phyloP scores from a whole-genome alignment of 1,140 invertebrate species.

The Ericerus pela region DNA sequence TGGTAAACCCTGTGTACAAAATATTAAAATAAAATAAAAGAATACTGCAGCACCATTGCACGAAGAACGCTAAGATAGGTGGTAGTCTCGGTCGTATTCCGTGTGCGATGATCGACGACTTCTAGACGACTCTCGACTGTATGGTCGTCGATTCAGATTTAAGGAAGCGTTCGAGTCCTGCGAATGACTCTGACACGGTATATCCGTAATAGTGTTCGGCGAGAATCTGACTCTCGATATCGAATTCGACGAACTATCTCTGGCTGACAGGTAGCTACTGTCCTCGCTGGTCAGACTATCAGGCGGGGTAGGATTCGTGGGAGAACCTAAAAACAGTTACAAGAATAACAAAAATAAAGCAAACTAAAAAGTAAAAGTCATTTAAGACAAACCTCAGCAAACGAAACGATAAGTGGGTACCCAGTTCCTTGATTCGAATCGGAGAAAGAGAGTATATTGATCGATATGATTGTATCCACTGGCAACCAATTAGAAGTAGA shows the following conservation, averaged over 20 bases:
- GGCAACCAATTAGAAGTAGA: too few species aligned
- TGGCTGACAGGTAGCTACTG: slow-evolving; percentile 66
- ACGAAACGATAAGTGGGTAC: not conserved
- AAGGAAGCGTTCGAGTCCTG: slow-evolving; percentile 47
- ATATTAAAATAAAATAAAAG: too few species aligned
- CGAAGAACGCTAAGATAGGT: slow-evolving; percentile 4
- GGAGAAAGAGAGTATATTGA: too few species aligned
- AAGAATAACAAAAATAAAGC: not conserved
- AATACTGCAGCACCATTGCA: too few species aligned
- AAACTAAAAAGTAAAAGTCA: not conserved
- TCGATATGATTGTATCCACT: too few species aligned
- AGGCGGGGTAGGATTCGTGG: slow-evolving; percentile 71
- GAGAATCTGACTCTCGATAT: slow-evolving; percentile 61
- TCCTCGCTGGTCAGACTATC: slow-evolving; percentile 70
- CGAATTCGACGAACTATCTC: slow-evolving; percentile 48
- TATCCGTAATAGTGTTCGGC: slow-evolving; percentile 45
- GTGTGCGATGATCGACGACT: not conserved
- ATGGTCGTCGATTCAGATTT: slow-evolving; percentile 32
- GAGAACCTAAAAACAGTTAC: slow-evolving; percentile 36
- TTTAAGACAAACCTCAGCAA: too few species aligned
- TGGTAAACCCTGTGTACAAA: too few species aligned
- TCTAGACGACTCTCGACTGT: slow-evolving; percentile 10
- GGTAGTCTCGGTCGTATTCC: slow-evolving; percentile 3
- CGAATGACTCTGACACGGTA: slow-evolving; percentile 46
- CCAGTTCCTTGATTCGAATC: too few species aligned